Conservation (phyloP, 2,113 vertebrate species). For the Serinus canaria region DNA sequence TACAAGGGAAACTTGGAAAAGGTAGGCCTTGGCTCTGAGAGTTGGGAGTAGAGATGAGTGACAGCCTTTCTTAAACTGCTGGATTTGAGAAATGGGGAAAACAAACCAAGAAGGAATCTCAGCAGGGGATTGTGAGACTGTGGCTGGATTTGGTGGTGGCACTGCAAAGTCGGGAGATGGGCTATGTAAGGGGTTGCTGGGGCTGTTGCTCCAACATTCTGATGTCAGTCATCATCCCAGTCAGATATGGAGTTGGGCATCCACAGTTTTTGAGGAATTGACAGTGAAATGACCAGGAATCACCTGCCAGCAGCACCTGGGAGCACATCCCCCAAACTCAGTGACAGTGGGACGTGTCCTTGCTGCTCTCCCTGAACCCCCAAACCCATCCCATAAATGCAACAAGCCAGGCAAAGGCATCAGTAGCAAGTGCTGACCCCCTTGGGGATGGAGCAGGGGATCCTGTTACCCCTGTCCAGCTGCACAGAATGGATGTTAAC, state of each 20-base stretch:
- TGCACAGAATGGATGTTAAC: neutral
- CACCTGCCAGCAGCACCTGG: neutral
- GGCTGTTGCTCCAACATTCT: neutral
- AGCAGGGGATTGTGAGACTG: neutral
- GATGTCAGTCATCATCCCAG: neutral
- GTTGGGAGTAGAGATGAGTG: neutral
- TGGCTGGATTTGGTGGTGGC: neutral
- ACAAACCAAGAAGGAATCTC: neutral
- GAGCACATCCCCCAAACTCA: fast-evolving
- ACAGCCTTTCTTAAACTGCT: neutral
- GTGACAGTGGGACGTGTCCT: neutral
- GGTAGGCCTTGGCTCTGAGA: neutral
- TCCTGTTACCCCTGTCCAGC: neutral
- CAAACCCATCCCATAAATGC: neutral
- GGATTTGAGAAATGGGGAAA: neutral
- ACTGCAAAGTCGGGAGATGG: neutral
- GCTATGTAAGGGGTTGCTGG: neutral
- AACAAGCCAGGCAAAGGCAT: neutral
- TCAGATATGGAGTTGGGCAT: fast-evolving
- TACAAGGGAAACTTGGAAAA: neutral
- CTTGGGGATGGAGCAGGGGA: neutral
- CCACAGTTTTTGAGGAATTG: neutral
- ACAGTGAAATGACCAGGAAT: neutral
- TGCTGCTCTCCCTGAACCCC: neutral
- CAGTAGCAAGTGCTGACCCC: neutral